A percentile compares a stretch with the other conserved stretches of the same genome.
Evolutionary conservation across 2,888 invertebrate species (phyloP).

Genomic region (Leptopilina myrica): DNA sequence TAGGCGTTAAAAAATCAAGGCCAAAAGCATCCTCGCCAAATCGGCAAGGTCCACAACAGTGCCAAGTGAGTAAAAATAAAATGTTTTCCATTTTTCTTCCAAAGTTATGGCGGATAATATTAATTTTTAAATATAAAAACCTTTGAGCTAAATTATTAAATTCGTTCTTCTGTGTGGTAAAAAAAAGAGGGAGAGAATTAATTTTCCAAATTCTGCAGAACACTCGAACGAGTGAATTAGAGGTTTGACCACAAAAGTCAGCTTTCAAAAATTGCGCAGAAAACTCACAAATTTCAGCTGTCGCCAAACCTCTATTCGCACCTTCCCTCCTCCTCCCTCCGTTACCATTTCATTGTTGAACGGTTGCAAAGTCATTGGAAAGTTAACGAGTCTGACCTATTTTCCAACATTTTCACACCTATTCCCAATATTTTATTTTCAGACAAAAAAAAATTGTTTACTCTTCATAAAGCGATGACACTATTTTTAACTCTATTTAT

Average conservation of each 20-base stretch:
- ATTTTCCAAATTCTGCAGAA: constrained; percentile 44
- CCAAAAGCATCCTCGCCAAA: constrained; percentile 93
- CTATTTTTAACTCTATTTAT: too few species aligned
- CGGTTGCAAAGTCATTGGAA: constrained; percentile 57
- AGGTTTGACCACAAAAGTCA: constrained; percentile 48
- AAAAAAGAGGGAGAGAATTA: constrained; percentile 46
- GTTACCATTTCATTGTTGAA: constrained; percentile 23
- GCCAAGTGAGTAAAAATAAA: constrained; percentile 83
- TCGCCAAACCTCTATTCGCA: constrained; percentile 4
- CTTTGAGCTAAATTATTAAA: too few species aligned
- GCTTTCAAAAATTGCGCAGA: constrained; percentile 45
- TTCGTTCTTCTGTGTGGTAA: background rate
- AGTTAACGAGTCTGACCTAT: constrained; percentile 70
- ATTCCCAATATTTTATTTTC: too few species aligned
- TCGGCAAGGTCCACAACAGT: constrained; percentile 93
- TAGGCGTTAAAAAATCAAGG: constrained; percentile 83
- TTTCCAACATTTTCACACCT: constrained; percentile 56
- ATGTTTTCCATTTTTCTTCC: too few species aligned
- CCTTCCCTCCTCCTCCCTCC: background rate
- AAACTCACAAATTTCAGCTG: constrained; percentile 48
- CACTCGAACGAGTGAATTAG: constrained; percentile 58
- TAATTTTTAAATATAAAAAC: too few species aligned
- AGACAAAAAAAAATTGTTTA: too few species aligned
- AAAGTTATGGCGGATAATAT: too few species aligned
- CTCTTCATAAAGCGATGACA: too few species aligned